Percentiles rank a stretch among this genome's conserved stretches.
Evolutionary conservation across 2,888 invertebrate species (phyloP).

Genomic region (Lasioglossum calceatum): DNA sequence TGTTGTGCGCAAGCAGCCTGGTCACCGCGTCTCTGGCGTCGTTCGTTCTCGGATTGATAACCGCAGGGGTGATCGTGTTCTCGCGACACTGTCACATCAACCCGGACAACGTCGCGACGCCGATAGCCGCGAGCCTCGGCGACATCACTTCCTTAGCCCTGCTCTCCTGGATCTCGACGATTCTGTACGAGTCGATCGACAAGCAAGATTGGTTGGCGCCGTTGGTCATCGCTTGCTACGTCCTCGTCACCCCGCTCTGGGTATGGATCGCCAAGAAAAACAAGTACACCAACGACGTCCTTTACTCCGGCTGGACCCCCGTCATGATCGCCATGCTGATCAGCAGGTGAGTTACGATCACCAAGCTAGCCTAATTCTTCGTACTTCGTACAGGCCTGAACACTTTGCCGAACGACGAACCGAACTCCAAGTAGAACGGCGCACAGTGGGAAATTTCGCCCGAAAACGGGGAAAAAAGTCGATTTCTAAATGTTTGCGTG

Average conservation of each 20-base stretch:
- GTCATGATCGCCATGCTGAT: conserved; percentile 93
- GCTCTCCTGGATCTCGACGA: conserved; percentile 87
- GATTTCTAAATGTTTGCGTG: too few species aligned
- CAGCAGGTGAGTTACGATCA: conserved; percentile 86
- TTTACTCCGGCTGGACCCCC: conserved; percentile 91
- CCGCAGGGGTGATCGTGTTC: conserved; percentile 89
- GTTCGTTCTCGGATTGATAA: conserved; percentile 89
- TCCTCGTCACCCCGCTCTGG: conserved; percentile 90
- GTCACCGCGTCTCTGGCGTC: conserved; percentile 92
- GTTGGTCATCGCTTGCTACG: conserved; percentile 87
- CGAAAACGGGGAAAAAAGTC: too few species aligned
- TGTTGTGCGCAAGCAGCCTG: conserved; percentile 90
- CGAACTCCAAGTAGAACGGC: too few species aligned
- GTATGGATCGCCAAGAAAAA: conserved; percentile 90
- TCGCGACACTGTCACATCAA: conserved; percentile 90
- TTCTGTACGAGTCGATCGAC: conserved; percentile 87
- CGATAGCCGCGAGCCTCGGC: conserved; percentile 92
- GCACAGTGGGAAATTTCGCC: too few species aligned
- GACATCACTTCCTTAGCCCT: conserved; percentile 90
- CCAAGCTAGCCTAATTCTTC: background rate
- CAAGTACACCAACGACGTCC: conserved; percentile 89
- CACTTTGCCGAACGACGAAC: too few species aligned
- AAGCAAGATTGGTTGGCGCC: conserved; percentile 88
- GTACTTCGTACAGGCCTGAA: too few species aligned
- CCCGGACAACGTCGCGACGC: conserved; percentile 93